Evolutionary conservation across 2,113 vertebrate genomes (phyloP), one percentile per base, ranked within the genome.

Genomic region (Lontra canadensis): DNA sequence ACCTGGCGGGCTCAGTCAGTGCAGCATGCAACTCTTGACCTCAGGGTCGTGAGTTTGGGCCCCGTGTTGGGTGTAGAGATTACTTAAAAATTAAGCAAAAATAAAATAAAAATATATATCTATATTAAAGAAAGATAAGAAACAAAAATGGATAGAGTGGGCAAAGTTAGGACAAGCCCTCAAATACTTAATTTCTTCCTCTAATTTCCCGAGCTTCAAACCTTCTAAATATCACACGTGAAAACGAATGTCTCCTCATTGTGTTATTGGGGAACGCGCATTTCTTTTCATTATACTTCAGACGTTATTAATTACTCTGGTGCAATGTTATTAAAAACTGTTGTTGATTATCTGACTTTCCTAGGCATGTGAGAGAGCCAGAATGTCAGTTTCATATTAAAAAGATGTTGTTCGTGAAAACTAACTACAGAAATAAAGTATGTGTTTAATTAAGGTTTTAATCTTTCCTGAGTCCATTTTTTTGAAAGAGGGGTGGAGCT

Each of bases 371-470:
- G 74, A 98, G 90, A 88, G 97, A 98, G 97, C 98, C 97, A 98
- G 97, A 98, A 98, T 98, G 98, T 98, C 98, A 9, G 98, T 98
- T 99, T 99, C 98, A 98, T 94, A 98, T 99, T 99, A 98, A 99
- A 98, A 98, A 94, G 96, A 98, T 98, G 92, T 97, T 67, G 44
- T 98, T 98, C 98, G 98, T 98, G 98, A 99, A 99, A 98, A 97
- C 98, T 98, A 98, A 99, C 98, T 98, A 98, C 98, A 98, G 98
- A 99, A 98, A 98, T 98, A 98, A 99, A 98, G 98, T 98, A 98
- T 98, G 98, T 98, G 96, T 98, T 99, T 98, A 99, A 98, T 99
- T 99, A 99, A 97, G 97, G 96, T 97, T 98, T 98, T 98, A 98
- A 98, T 99, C 98, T 98, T 98, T 97, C 81, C 94, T 98, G 94